Conservation (phyloP, 2,113 vertebrate species). For the Sciurus niger region DNA sequence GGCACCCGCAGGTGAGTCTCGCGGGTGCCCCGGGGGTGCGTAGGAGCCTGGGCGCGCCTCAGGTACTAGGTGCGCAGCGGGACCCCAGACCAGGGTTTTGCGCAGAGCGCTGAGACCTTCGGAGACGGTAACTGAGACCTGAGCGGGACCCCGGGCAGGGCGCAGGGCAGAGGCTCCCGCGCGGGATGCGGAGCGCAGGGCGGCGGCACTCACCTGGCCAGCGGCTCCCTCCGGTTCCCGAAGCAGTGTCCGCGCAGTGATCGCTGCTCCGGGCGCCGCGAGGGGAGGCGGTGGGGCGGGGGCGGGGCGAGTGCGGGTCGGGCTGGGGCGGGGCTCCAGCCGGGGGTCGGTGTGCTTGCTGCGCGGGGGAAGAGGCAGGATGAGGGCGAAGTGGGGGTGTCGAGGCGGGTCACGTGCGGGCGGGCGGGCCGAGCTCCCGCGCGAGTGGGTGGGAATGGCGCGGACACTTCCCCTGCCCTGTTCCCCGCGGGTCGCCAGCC, state of each 20-base stretch:
- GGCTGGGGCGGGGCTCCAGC: background rate
- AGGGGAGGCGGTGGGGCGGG: background rate
- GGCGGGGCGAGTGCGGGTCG: too few species aligned
- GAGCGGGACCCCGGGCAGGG: background rate
- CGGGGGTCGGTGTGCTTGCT: background rate
- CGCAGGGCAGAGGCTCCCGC: background rate
- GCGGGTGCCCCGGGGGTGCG: background rate
- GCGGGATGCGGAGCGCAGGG: background rate
- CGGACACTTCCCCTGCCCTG: background rate
- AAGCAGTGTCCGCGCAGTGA: too few species aligned
- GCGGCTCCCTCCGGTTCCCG: background rate
- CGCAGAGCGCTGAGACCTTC: too few species aligned
- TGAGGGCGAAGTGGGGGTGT: accelerated
- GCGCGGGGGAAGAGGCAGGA: background rate
- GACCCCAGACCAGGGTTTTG: too few species aligned
- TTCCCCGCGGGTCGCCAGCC: too few species aligned
- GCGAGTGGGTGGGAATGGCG: background rate
- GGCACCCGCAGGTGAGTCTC: background rate
- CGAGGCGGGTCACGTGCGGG: background rate
- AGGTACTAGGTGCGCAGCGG: too few species aligned
- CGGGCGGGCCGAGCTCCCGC: background rate
- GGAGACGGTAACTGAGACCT: background rate
- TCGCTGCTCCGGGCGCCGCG: background rate
- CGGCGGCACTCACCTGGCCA: slow-evolving; percentile 57
- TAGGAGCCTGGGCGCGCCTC: too few species aligned